Evolutionary conservation across 2,888 invertebrate species (phyloP).

Genomic region (Tortrix viridana): DNA sequence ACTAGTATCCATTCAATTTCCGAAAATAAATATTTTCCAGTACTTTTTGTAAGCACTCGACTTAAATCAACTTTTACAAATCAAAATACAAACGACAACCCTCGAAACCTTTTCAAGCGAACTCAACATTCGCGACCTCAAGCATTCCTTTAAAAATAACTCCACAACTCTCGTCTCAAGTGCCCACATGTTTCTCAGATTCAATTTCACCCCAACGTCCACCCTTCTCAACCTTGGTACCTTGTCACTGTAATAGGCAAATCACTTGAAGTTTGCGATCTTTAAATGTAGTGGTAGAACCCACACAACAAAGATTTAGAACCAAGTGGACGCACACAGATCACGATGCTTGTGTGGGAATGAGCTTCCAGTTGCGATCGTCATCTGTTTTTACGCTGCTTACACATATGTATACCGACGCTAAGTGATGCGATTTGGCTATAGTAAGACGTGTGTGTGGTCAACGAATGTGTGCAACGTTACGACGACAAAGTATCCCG

Average conservation of each 20-base stretch:
- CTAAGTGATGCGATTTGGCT: no score
- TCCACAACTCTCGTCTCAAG: constrained; percentile 27
- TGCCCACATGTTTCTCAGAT: constrained; percentile 35
- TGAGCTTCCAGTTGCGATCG: no score
- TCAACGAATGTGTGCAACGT: not conserved
- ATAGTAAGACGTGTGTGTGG: not conserved
- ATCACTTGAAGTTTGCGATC: no score
- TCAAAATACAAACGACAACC: constrained; percentile 20
- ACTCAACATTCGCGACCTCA: constrained; percentile 6
- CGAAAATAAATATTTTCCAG: no score
- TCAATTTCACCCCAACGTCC: constrained; percentile 29
- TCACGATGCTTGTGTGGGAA: no score
- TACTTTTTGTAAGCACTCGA: no score
- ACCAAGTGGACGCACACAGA: no score
- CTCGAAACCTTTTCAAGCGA: constrained; percentile 17
- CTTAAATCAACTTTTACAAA: not conserved
- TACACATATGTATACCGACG: no score
- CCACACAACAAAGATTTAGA: no score
- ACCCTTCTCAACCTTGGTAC: constrained; percentile 13
- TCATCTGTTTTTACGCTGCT: no score
- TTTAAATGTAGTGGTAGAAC: not conserved
- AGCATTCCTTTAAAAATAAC: constrained; percentile 37
- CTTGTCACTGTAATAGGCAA: constrained; percentile 3
- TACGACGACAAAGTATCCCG: constrained; percentile 11
- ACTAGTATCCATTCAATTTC: no score